Evolutionary conservation across 2,888 invertebrate genomes (phyloP).

Genomic region (Boloria selene): DNA sequence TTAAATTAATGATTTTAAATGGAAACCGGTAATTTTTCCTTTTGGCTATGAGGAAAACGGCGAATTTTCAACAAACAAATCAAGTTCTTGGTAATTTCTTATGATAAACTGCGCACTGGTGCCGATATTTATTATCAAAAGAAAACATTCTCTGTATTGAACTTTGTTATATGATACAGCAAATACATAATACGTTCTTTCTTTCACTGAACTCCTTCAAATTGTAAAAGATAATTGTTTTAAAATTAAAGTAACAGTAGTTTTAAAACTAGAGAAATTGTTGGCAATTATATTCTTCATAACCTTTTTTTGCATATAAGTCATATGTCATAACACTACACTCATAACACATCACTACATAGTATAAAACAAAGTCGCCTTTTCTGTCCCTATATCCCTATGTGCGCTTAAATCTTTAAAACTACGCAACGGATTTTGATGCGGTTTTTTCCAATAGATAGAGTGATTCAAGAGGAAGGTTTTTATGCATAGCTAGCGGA

Average conservation of each 20-base stretch:
- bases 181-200: not conserved
- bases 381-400: too few species aligned
- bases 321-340: slow-evolving; percentile 16
- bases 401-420: too few species aligned
- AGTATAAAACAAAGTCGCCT: too few species aligned
- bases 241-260: slow-evolving; percentile 1
- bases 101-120: slow-evolving; percentile 50
- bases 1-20: slow-evolving; percentile 42
- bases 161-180: slow-evolving; percentile 1
- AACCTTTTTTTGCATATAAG: slow-evolving; percentile 9
- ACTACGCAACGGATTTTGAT: too few species aligned
- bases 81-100: slow-evolving; percentile 59
- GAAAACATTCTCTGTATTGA: slow-evolving; percentile 47
- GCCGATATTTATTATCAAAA: slow-evolving; percentile 48
- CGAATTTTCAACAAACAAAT: slow-evolving; percentile 23
- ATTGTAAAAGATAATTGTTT: not conserved
- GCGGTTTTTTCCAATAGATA: too few species aligned
- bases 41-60: slow-evolving; percentile 56
- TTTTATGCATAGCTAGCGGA: too few species aligned
- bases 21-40: slow-evolving; percentile 39
- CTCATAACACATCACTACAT: slow-evolving; percentile 13
- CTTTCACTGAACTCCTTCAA: not conserved
- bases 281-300: slow-evolving; percentile 12
- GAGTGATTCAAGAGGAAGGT: too few species aligned
- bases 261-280: not conserved